Evolutionary conservation across 2,113 vertebrate genomes (phyloP).

Genomic region (Eidolon helvum): DNA sequence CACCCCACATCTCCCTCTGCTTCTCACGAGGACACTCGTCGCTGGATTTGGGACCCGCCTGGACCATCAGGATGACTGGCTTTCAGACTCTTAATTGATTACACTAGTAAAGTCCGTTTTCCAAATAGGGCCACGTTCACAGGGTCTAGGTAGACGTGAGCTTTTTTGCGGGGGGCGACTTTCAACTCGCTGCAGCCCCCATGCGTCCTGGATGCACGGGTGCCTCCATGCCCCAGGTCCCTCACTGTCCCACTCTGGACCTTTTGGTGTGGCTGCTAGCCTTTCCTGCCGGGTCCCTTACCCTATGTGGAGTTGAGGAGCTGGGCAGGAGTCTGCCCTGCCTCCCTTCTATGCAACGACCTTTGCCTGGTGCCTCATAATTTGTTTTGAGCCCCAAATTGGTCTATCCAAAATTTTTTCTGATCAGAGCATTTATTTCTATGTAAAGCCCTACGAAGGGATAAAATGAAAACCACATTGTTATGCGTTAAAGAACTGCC

Average conservation of each 20-base stretch:
- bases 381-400: neutral
- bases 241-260: neutral
- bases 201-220: accelerated
- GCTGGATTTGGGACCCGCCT: neutral
- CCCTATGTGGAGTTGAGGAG: too few relatives aligned
- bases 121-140: neutral
- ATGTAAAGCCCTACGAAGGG: neutral
- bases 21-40: neutral
- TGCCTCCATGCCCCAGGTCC: neutral
- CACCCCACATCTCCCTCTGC: neutral
- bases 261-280: neutral
- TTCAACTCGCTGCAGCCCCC: neutral
- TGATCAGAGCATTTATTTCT: neutral
- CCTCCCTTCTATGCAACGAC: accelerated
- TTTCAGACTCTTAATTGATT: neutral
- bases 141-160: neutral
- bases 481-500: neutral
- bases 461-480: neutral
- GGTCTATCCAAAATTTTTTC: neutral
- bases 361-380: neutral
- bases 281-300: neutral
- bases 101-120: too few relatives aligned
- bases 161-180: too few relatives aligned
- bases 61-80: too few relatives aligned
- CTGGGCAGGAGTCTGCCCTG: accelerated